Evolutionary conservation across 2,113 vertebrate genomes (phyloP), one percentile per base, ranked within the genome.

Genomic region (Arenaria interpres): DNA sequence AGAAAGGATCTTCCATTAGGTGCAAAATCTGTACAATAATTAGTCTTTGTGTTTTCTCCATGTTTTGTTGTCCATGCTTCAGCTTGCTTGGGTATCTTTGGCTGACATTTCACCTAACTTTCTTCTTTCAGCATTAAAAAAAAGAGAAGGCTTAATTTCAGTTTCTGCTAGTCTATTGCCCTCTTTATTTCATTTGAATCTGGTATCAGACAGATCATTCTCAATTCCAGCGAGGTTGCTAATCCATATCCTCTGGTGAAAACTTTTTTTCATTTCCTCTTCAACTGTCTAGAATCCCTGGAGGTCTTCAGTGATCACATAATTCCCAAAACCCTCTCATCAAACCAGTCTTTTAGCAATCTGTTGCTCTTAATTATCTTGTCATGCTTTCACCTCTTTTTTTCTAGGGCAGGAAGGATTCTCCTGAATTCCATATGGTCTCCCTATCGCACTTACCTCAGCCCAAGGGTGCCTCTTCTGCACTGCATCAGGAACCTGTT

Each of bases 211-310:
- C 7, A 6, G 19, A 23, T 48, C 11, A 48, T 43, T 72, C 30
- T 37, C 51, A 33, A 7, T 41, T 73, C 39, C 13, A 67, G 37
- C 30, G 30, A 41, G 6, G 10, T 4, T 78, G 25, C 22, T 43
- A 62, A 56, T 28, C 59, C 14, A 39, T 1, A 3, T 37, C 37
- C 21, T 35, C 14, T 33, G 9, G 15, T 74, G 27, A 35, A 48
- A 68, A 41, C 33, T 18, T 12, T 45, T 28, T 68, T 41, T 16
- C 6, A 43, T 71, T 43, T 24, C 12, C 14, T 24, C 10, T 20
- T 5, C 6, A 1, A 1, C 11, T 33, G 6, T 12, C 13, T 3
- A 1, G 2, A 67, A 46, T 53, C 10, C 43, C 45, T 48, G 19
- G 67, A 78, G 25, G 12, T 12, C 18, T 54, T 57, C 53, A 78